Conservation (phyloP, 2,797 vertebrate genomes). For the Phoxinus dragarum region DNA sequence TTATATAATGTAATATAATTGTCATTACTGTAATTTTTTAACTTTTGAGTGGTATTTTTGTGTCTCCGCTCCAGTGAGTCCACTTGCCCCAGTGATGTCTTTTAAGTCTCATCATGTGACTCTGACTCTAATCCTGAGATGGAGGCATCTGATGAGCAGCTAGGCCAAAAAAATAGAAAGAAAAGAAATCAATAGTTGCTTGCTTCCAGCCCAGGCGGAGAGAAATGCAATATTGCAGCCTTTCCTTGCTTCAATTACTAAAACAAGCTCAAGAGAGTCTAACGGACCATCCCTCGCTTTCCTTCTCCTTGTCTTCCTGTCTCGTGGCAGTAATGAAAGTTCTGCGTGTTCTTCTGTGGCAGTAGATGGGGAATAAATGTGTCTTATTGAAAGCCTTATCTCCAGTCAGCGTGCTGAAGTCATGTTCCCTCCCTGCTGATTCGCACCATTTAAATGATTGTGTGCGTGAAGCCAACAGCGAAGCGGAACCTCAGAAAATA, state of each 20-base stretch:
- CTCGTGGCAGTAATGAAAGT: slow-evolving; percentile 31
- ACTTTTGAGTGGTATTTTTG: background rate
- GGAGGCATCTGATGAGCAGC: slow-evolving; percentile 40
- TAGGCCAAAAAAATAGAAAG: slow-evolving; percentile 15
- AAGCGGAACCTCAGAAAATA: slow-evolving; percentile 38
- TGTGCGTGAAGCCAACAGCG: slow-evolving; percentile 45
- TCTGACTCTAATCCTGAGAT: slow-evolving; percentile 47
- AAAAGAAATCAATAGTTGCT: slow-evolving; percentile 25
- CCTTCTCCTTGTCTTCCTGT: slow-evolving; percentile 27
- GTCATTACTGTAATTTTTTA: background rate
- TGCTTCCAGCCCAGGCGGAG: slow-evolving; percentile 2
- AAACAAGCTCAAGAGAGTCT: slow-evolving; percentile 25
- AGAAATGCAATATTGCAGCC: slow-evolving; percentile 33
- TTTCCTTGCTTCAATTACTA: slow-evolving; percentile 41
- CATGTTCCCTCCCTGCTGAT: slow-evolving; percentile 39
- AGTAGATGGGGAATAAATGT: slow-evolving; percentile 49
- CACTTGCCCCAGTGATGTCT: background rate
- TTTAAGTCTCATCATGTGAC: slow-evolving; percentile 1
- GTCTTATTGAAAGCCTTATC: slow-evolving; percentile 51
- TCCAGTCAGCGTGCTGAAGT: slow-evolving; percentile 24
- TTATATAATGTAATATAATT: background rate
- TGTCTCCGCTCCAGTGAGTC: background rate
- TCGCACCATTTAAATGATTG: slow-evolving; percentile 50
- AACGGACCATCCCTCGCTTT: slow-evolving; percentile 4
- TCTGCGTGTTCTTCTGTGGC: slow-evolving; percentile 32